Evolutionary conservation across 1,140 invertebrate species (phyloP).

Genomic region (Lepidotrigona ventralis): DNA sequence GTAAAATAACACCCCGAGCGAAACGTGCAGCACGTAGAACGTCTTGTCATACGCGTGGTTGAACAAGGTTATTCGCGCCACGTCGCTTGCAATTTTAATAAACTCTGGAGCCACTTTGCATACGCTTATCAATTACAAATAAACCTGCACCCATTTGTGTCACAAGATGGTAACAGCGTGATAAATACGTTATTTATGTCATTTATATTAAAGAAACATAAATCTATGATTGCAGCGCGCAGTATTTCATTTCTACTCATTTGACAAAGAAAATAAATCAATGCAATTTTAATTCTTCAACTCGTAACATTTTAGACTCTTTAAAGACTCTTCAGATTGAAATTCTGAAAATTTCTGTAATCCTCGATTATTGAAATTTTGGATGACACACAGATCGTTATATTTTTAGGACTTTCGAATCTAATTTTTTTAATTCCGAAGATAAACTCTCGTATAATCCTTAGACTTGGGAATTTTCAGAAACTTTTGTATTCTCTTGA

Average conservation of each 20-base stretch:
- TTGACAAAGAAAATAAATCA: not conserved
- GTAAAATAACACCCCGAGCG: constrained; percentile 19
- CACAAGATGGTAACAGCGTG: not conserved
- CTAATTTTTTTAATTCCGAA: no score
- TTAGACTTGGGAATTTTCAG: no score
- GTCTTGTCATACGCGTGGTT: constrained; percentile 1
- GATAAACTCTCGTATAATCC: no score
- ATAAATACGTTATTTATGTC: not conserved
- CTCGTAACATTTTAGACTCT: not conserved
- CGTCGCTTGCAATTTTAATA: constrained; percentile 4
- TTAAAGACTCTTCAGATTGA: no score
- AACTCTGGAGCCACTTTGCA: not conserved
- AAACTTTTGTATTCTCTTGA: no score
- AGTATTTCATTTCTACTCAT: not conserved
- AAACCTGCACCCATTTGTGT: not conserved
- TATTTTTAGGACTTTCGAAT: no score
- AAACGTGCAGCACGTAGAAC: not conserved
- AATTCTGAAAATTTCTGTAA: no score
- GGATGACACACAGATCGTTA: no score
- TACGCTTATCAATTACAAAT: constrained; percentile 9
- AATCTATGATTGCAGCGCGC: not conserved
- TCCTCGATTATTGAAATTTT: no score
- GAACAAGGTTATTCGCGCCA: constrained; percentile 20
- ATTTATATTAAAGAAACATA: not conserved
- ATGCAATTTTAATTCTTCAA: not conserved